Base-by-base conservation (phyloP, 2,113 vertebrate genomes). In the Brachyhypopomus occidentalis region DNA sequence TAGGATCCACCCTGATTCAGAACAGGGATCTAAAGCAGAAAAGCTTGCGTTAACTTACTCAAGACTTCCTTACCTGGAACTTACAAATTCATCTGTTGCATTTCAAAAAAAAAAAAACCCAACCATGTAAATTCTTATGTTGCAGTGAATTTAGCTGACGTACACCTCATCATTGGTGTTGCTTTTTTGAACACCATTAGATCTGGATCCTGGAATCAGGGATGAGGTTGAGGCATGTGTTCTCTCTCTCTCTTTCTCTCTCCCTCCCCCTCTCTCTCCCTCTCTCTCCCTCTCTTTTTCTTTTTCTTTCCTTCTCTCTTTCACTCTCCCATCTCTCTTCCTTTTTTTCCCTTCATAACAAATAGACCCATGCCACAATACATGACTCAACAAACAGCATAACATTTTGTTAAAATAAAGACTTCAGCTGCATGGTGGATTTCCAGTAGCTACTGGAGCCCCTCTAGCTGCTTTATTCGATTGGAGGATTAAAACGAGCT, bases 401-500 rank as follows among this genome's bases (percentile, higher is more conserved):
- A 67, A 20, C 75, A 27, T 79, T 80, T 67, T 19, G 36, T 20
- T 73, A 77, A 52, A 78, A 77, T 85, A 81, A 75, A 36, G 75
- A 78, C 71, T 74, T 38, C 25, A 20, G 22, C 20, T 22, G 9
- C 20, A 20, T 25, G 62, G 4, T 22, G 36, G 19, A 23, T 82
- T 77, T 76, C 62, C 27, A n/a, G n/a, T 11, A 23, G 7, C 70
- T 75, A 22, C 22, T 72, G 4, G 36, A 34, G 63, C 36, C 41
- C 52, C 52, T 75, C 38, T 22, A 76, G 79, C 77, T 92, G 90
- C 89, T 91, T 92, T 89, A 90, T 90, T 93, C 90, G 90, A 86
- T 91, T 89, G 87, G 86, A 86, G 60, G 90, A 92, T 92, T 91
- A 92, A 91, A 89, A 87, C 87, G 90, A 85, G 86, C 86, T 88